These are phyloP conservation scores for Magallana gigas DNA, from an alignment of 1,140 invertebrate genomes.

Conservation along the genomic window DNA sequence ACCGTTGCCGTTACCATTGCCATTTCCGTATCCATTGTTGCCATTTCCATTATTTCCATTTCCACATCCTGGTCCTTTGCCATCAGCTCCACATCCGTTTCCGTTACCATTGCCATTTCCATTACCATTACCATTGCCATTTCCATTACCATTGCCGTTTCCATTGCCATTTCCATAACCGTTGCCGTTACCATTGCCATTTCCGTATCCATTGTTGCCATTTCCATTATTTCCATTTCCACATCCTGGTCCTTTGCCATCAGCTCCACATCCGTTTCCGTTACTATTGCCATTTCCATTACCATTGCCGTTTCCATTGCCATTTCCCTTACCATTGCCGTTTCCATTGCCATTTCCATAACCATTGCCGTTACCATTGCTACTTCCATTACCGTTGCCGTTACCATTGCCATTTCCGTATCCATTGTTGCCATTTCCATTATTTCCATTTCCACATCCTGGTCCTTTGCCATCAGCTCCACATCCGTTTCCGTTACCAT, in stretches of 20 bases:
- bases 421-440: neutral
- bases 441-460: neutral
- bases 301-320: neutral
- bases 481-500: neutral
- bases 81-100: neutral
- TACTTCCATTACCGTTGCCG: neutral
- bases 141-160: no score
- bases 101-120: constrained; percentile 19
- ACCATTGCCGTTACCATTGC: neutral
- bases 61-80: neutral
- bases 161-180: no score
- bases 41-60: no score
- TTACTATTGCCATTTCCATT: neutral
- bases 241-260: neutral
- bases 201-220: no score
- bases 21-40: neutral
- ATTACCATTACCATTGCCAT: no score
- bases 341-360: neutral
- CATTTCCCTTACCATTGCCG: neutral
- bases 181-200: no score
- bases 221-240: neutral
- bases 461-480: neutral
- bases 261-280: neutral
- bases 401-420: no score
- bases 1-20: neutral